These are phyloP conservation scores for Cinclus mexicanus DNA, from an alignment of 2,113 vertebrate species.

Conservation along the genomic window DNA sequence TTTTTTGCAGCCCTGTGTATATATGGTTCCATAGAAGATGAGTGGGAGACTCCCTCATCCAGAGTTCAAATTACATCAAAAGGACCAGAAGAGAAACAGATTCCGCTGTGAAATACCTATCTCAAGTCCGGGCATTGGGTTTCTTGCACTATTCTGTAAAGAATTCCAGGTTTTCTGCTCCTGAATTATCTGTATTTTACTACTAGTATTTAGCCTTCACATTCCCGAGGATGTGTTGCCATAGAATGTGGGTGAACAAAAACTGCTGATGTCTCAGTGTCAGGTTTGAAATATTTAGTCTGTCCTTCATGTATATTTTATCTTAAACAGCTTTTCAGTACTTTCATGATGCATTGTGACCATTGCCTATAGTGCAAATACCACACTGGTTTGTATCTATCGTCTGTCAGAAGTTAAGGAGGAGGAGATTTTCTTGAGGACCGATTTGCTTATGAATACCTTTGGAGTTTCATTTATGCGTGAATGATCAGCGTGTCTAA, in stretches of 20 bases:
- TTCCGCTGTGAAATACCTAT: background rate
- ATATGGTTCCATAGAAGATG: background rate
- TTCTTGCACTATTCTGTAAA: background rate
- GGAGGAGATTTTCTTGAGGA: background rate
- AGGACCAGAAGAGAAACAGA: background rate
- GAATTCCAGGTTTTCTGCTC: background rate
- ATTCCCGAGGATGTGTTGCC: fast-evolving
- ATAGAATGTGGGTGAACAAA: background rate
- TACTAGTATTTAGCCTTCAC: background rate
- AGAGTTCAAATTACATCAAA: background rate
- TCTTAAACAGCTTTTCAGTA: background rate
- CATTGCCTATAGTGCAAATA: background rate
- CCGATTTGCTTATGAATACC: background rate
- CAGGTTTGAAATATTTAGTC: background rate
- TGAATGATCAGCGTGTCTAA: background rate
- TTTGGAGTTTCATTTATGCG: background rate
- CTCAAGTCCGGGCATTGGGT: background rate
- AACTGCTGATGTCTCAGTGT: background rate
- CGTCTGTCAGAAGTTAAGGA: background rate
- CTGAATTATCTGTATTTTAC: background rate
- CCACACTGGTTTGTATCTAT: background rate
- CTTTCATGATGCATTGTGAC: fast-evolving
- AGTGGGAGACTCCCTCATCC: background rate
- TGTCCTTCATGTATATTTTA: background rate
- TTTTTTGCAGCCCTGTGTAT: background rate